phyloP scores from a whole-genome alignment of 1,140 invertebrate genomes.

The Anagrus nilaparvatae region DNA sequence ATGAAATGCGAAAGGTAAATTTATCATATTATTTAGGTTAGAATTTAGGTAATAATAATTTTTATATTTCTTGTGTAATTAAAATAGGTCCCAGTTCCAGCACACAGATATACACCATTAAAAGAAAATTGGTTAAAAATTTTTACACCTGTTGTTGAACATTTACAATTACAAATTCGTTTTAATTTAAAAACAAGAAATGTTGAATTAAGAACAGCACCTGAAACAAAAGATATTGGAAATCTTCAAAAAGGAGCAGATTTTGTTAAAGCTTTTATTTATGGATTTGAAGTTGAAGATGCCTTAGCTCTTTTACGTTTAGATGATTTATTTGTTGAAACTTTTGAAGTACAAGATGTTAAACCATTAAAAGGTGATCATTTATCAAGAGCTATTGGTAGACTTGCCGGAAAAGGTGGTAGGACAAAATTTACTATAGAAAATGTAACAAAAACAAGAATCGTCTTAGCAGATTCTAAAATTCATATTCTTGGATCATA shows the following conservation, averaged over 20 bases:
- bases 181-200: slow-evolving; percentile 89
- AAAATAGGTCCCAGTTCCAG: slow-evolving; percentile 54
- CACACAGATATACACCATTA: slow-evolving; percentile 78
- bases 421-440: slow-evolving; percentile 98
- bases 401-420: slow-evolving; percentile 94
- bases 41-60: background rate
- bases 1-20: slow-evolving; percentile 48
- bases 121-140: slow-evolving; percentile 98
- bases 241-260: slow-evolving; percentile 96
- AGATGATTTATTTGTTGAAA: slow-evolving; percentile 95
- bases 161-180: slow-evolving; percentile 86
- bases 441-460: slow-evolving; percentile 97
- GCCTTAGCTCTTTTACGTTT: slow-evolving; percentile 87
- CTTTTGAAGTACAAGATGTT: slow-evolving; percentile 95
- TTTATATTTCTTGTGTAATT: slow-evolving; percentile 15
- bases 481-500: slow-evolving; percentile 97
- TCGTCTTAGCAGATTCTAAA: slow-evolving; percentile 92
- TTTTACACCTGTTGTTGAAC: slow-evolving; percentile 91
- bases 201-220: slow-evolving; percentile 71
- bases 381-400: slow-evolving; percentile 86
- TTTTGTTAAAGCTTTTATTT: slow-evolving; percentile 94
- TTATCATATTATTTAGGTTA: slow-evolving; percentile 1
- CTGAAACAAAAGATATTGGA: slow-evolving; percentile 75
- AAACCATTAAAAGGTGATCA: slow-evolving; percentile 95
- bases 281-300: slow-evolving; percentile 97